phyloP scores from a whole-genome alignment of 2,888 invertebrate genomes.

The Mantis religiosa region DNA sequence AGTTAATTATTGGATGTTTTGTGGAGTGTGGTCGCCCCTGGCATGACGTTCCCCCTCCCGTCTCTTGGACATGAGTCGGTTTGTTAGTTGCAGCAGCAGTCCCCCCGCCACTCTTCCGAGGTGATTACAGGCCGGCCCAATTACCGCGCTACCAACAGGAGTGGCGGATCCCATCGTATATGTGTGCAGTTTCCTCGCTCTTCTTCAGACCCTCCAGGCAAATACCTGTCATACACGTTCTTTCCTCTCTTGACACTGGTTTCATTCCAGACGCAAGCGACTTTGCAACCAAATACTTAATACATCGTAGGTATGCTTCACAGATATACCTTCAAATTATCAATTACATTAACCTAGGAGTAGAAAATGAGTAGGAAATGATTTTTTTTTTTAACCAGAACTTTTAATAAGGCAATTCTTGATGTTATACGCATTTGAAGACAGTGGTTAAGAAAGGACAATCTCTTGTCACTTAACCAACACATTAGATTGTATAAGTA shows the following conservation, averaged over 20 bases:
- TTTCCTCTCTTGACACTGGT: neutral
- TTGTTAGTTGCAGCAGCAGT: neutral
- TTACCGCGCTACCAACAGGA: conserved; percentile 2
- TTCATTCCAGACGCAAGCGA: neutral
- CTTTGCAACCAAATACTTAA: neutral
- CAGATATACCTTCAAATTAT: too few relatives aligned
- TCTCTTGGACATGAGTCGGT: neutral
- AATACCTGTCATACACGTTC: neutral
- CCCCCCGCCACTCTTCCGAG: neutral
- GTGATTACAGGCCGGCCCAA: conserved; percentile 23
- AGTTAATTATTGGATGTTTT: neutral
- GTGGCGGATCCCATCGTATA: neutral
- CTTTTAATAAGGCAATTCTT: too few relatives aligned
- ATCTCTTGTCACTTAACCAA: too few relatives aligned
- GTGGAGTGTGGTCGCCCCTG: neutral
- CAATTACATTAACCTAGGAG: too few relatives aligned
- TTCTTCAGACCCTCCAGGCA: neutral
- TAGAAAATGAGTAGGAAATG: too few relatives aligned
- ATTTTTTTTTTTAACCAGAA: too few relatives aligned
- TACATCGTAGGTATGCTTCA: too few relatives aligned
- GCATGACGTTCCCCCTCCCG: neutral
- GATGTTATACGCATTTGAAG: too few relatives aligned
- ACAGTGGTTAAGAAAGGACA: too few relatives aligned
- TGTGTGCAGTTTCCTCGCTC: neutral
- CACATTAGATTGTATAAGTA: too few relatives aligned